Evolutionary conservation across 2,113 vertebrate species (phyloP).

Genomic region (Australoheros scitulus): DNA sequence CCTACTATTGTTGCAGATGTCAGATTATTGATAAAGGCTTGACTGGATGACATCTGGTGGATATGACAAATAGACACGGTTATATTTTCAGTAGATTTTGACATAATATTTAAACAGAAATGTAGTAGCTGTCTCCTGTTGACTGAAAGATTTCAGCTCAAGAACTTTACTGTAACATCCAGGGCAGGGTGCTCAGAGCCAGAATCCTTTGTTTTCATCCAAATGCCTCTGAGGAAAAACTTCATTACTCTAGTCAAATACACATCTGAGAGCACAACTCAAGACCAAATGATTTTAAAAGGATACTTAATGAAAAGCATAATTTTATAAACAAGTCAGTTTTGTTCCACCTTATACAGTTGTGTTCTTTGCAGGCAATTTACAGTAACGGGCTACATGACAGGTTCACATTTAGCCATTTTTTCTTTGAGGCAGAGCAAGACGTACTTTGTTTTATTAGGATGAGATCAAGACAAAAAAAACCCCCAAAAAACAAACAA

Average conservation of each 20-base stretch:
- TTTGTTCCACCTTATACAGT: conserved; percentile 10
- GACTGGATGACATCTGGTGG: conserved; percentile 41
- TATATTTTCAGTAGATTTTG: conserved; percentile 25
- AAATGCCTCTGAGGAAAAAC: background rate
- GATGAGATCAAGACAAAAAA: conserved; percentile 18
- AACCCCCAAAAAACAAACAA: background rate
- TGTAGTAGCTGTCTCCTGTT: background rate
- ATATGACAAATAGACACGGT: conserved; percentile 25
- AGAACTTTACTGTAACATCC: background rate
- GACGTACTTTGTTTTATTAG: conserved; percentile 18
- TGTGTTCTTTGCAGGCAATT: conserved; percentile 3
- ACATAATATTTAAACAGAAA: conserved; percentile 1
- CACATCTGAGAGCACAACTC: background rate
- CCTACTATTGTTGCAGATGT: conserved; percentile 40
- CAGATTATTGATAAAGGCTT: conserved; percentile 41
- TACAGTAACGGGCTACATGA: conserved; percentile 17
- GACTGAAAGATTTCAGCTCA: background rate
- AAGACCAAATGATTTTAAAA: background rate
- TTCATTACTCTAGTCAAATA: background rate
- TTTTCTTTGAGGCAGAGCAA: background rate
- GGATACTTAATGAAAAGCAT: background rate
- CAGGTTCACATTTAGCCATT: conserved; percentile 24
- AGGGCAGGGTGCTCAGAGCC: background rate
- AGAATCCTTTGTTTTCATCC: background rate
- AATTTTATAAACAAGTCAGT: background rate